These are phyloP conservation scores for Meteorus colon DNA, from an alignment of 2,888 invertebrate genomes.

Conservation along the genomic window DNA sequence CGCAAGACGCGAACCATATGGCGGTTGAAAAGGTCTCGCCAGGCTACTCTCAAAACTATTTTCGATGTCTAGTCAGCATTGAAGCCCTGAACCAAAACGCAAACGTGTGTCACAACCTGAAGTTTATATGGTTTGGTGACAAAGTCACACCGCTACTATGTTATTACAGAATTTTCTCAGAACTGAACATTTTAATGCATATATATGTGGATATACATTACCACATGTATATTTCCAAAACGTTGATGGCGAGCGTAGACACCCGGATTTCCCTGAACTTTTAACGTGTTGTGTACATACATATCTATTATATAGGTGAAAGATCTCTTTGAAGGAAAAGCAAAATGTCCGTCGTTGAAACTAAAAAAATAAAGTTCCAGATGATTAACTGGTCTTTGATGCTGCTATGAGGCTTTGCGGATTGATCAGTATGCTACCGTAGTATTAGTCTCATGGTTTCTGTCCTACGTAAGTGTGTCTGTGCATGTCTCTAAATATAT, in stretches of 20 bases:
- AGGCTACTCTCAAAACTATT: constrained; percentile 49
- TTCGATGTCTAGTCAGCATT: constrained; percentile 43
- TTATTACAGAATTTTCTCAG: constrained; percentile 10
- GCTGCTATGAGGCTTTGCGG: constrained; percentile 31
- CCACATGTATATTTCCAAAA: constrained; percentile 1
- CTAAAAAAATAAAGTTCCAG: constrained; percentile 43
- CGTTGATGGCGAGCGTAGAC: constrained; percentile 45
- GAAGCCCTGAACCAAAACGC: neutral
- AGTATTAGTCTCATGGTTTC: constrained; percentile 4
- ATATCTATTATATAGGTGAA: neutral
- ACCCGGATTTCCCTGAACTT: constrained; percentile 35
- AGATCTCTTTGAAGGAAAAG: constrained; percentile 32
- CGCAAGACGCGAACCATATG: constrained; percentile 69
- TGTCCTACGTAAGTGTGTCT: neutral
- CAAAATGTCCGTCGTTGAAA: constrained; percentile 33
- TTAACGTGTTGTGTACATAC: neutral
- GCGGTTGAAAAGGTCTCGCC: constrained; percentile 51
- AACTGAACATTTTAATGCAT: neutral
- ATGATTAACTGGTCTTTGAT: constrained; percentile 39
- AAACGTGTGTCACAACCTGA: neutral
- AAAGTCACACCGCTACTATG: constrained; percentile 21
- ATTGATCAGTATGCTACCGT: constrained; percentile 28
- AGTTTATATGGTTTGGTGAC: constrained; percentile 30
- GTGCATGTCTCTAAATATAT: neutral
- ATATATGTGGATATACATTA: neutral